Evolutionary conservation across 2,888 invertebrate genomes (phyloP).

Genomic region (Plusia festucae): DNA sequence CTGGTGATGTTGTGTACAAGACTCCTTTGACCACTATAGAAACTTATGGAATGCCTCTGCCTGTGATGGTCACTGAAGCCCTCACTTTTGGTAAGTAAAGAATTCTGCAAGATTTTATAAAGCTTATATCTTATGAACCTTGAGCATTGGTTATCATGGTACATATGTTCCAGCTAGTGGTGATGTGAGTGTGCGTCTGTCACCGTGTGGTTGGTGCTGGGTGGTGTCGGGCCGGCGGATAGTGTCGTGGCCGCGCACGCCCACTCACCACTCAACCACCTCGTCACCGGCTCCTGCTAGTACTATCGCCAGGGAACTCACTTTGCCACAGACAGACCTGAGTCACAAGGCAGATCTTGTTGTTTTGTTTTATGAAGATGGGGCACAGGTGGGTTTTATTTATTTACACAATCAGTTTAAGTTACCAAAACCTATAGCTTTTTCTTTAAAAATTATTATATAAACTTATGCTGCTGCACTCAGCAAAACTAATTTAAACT

Average conservation of each 20-base stretch:
- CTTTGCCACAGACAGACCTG: conserved; percentile 96
- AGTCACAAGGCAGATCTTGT: conserved; percentile 96
- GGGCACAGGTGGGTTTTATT: conserved; percentile 71
- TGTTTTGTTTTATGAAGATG: conserved; percentile 90
- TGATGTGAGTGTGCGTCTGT: conserved; percentile 90
- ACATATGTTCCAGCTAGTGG: conserved; percentile 78
- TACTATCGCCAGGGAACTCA: conserved; percentile 94
- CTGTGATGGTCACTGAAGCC: conserved; percentile 96
- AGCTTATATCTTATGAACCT: background rate
- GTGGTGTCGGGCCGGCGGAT: conserved; percentile 95
- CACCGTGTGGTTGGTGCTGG: conserved; percentile 94
- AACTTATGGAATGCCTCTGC: conserved; percentile 94
- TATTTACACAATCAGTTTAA: no score
- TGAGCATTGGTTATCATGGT: background rate
- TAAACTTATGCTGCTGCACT: no score
- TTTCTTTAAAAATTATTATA: no score
- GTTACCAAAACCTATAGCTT: no score
- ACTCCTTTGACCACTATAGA: conserved; percentile 93
- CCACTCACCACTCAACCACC: conserved; percentile 39
- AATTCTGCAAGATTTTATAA: background rate
- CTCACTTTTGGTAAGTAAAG: conserved; percentile 92
- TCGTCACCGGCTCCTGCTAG: conserved; percentile 66
- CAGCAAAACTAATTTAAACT: no score
- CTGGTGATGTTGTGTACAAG: conserved; percentile 93
- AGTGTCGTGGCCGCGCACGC: conserved; percentile 95